Evolutionary conservation across 2,113 vertebrate genomes (phyloP), one percentile per base, ranked within the genome.

Genomic region (Ammodramus savannarum): DNA sequence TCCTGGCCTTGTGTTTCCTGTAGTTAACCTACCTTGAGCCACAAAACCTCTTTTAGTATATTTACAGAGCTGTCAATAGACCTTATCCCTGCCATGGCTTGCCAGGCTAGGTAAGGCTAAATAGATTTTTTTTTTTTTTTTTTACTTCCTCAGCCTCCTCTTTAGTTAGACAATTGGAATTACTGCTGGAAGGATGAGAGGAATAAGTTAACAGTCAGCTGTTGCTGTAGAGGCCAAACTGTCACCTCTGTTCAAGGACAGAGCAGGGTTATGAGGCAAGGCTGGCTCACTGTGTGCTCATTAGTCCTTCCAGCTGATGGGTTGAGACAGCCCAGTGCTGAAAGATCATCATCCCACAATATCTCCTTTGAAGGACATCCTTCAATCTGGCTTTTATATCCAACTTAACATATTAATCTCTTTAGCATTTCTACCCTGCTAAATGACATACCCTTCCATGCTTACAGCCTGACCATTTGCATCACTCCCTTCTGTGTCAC

Each of bases 141-240:
- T 6, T 41, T 10, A 7, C 18, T 69, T 51, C 19, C 18, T 55
- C 43, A 19, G 32, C 55, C 8, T 84, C 34, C 27, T 89, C 44
- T 81, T 55, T 1, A 0, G 3, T 51, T 8, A 79, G n/a, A 36
- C 27, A 21, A 3, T 31, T 1, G 0, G 32, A 55, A 63, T 46
- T 65, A 13, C 43, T 1, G 0, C 59, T 43, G 31, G 39, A 48
- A 51, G 32, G 67, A 39, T 7, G 3, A 27, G 52, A 67, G 72
- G 62, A 83, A 1, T 38, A 58, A 77, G 55, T 73, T 54, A 51
- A 22, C n/a, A 54, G 54, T 15, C 57, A 52, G 34, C 29, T 67
- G 32, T 21, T 46, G 34, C 77, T 74, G 68, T 58, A 38, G 59
- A 62, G 61, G 21, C 43, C 22, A 5, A 58, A 20, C 25, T 80